phyloP scores from a whole-genome alignment of 2,888 invertebrate genomes.

The Amiota minor region DNA sequence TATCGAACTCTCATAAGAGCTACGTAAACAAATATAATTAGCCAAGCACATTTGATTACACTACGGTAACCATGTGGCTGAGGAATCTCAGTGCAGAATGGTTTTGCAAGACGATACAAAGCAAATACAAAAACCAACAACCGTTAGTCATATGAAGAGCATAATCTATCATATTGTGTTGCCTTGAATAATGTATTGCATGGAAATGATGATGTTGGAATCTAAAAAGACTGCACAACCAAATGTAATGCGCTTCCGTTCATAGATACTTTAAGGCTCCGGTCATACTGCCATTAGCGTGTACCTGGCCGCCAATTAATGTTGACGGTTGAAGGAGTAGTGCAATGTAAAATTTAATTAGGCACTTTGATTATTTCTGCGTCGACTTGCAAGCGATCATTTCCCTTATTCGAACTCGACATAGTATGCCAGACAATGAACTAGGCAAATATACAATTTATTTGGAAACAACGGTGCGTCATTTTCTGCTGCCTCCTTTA shows the following conservation, averaged over 20 bases:
- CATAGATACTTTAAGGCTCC: slow-evolving; percentile 48
- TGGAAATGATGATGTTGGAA: slow-evolving; percentile 42
- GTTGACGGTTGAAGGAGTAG: slow-evolving; percentile 48
- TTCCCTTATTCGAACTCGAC: slow-evolving; percentile 26
- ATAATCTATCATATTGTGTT: slow-evolving; percentile 46
- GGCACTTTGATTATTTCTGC: slow-evolving; percentile 42
- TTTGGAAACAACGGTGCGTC: slow-evolving; percentile 49
- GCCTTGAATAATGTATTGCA: slow-evolving; percentile 44
- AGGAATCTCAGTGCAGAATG: background rate
- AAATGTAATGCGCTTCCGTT: slow-evolving; percentile 48
- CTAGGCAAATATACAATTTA: slow-evolving; percentile 57
- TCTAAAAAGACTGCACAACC: slow-evolving; percentile 44
- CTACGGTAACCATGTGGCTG: background rate
- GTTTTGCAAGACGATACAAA: slow-evolving; percentile 19
- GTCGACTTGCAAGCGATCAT: slow-evolving; percentile 43
- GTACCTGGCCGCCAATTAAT: slow-evolving; percentile 44
- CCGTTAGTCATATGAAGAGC: slow-evolving; percentile 56
- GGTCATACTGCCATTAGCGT: slow-evolving; percentile 47
- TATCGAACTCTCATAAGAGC: slow-evolving; percentile 56
- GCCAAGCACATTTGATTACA: slow-evolving; percentile 37
- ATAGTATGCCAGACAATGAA: slow-evolving; percentile 50
- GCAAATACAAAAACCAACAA: slow-evolving; percentile 35
- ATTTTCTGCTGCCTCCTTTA: background rate
- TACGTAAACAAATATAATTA: slow-evolving; percentile 47
- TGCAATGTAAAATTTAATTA: slow-evolving; percentile 51